A percentile compares a stretch with the other conserved stretches of the same genome.
phyloP scores from a whole-genome alignment of 2,113 vertebrate genomes.

The Odontesthes bonariensis region DNA sequence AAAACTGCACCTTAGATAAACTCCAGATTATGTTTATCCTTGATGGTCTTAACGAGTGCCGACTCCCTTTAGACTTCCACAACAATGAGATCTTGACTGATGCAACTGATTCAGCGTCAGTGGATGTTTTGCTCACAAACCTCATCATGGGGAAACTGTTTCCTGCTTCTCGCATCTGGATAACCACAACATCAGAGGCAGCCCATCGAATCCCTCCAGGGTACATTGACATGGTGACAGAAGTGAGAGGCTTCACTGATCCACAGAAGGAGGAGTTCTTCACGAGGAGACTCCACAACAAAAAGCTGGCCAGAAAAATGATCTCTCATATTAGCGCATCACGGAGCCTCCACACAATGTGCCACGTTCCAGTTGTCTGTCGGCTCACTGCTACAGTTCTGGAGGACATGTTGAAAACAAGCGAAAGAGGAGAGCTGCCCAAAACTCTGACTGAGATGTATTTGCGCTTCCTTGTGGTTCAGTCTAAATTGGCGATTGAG shows the following conservation, averaged over 20 bases:
- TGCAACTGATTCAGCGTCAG: neutral
- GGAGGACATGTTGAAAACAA: neutral
- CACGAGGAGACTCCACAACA: neutral
- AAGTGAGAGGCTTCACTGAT: conserved; percentile 25
- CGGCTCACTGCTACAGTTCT: neutral
- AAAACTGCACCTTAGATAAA: conserved; percentile 4
- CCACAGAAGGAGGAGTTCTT: conserved; percentile 12
- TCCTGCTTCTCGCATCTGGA: conserved; percentile 18
- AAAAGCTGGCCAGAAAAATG: neutral
- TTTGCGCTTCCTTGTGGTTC: neutral
- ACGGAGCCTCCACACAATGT: neutral
- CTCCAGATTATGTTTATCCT: conserved; percentile 11
- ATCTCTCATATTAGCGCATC: conserved; percentile 5
- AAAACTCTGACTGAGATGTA: neutral
- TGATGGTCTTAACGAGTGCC: conserved; percentile 18
- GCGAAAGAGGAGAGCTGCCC: neutral
- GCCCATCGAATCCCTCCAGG: neutral
- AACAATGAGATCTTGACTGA: conserved; percentile 6
- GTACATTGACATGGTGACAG: conserved; percentile 13
- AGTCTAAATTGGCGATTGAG: conserved; percentile 1
- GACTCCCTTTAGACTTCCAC: neutral
- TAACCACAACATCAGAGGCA: conserved; percentile 9
- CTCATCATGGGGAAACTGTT: conserved; percentile 41
- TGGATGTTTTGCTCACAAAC: conserved; percentile 13
- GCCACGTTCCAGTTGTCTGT: neutral